phyloP scores from a whole-genome alignment of 2,113 vertebrate species.

The Oryzias melastigma region DNA sequence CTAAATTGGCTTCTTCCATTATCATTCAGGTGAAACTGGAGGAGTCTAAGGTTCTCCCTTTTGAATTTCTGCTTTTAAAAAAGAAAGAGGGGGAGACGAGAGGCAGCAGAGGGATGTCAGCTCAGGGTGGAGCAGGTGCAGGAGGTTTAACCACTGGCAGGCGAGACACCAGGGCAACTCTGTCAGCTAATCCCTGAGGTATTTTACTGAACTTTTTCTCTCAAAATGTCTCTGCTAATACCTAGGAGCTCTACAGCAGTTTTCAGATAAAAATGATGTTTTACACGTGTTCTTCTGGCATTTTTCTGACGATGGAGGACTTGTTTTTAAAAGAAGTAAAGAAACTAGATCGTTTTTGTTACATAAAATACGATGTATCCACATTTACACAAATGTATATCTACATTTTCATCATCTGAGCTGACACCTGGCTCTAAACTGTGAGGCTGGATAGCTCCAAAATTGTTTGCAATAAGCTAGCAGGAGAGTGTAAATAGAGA shows the following conservation, averaged over 20 bases:
- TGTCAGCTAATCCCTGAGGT: constrained; percentile 71
- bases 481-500: no score
- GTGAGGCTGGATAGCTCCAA: no score
- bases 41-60: background rate
- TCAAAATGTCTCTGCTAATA: constrained; percentile 61
- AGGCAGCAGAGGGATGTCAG: constrained; percentile 37
- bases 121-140: constrained; percentile 70
- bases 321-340: no score
- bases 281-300: constrained; percentile 25
- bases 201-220: constrained; percentile 75
- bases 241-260: constrained; percentile 35
- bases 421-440: no score
- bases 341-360: no score
- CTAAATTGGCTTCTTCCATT: constrained; percentile 80
- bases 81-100: constrained; percentile 8
- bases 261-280: constrained; percentile 21
- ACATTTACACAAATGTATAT: no score
- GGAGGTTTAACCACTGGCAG: constrained; percentile 68
- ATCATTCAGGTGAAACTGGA: constrained; percentile 72
- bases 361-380: no score
- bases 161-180: constrained; percentile 53
- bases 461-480: no score
- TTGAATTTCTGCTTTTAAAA: constrained; percentile 19
- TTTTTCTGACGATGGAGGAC: background rate
- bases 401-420: no score